phyloP scores from a whole-genome alignment of 2,113 vertebrate species.

The Origma solitaria region DNA sequence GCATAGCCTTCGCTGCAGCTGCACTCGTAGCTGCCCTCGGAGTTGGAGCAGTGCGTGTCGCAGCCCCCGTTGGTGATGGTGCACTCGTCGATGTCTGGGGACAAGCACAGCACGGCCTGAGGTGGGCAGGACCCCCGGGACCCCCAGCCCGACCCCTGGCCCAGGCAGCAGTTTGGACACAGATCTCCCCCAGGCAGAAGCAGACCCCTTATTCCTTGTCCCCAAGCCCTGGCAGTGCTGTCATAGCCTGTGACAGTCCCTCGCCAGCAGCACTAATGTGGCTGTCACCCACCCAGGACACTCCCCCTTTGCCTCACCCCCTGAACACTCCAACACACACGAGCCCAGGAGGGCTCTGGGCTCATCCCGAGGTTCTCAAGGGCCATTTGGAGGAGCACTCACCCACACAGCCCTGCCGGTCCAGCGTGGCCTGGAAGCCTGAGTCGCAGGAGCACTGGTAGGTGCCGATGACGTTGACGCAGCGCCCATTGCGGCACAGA shows the following conservation, averaged over 20 bases:
- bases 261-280: rapidly evolving
- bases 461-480: conserved; percentile 86
- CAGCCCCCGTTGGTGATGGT: conserved; percentile 88
- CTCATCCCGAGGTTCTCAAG: rapidly evolving
- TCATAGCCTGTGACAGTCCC: background rate
- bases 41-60: conserved; percentile 87
- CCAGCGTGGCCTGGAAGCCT: conserved; percentile 83
- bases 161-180: background rate
- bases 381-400: background rate
- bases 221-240: background rate
- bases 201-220: background rate
- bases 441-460: conserved; percentile 88
- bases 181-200: background rate
- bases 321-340: rapidly evolving
- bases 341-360: background rate
- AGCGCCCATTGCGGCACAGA: conserved; percentile 85
- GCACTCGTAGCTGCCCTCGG: conserved; percentile 89
- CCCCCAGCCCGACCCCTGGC: background rate
- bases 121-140: background rate
- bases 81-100: conserved; percentile 65
- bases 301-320: background rate
- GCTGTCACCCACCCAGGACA: rapidly evolving
- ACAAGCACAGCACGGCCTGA: background rate
- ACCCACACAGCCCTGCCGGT: conserved; percentile 88
- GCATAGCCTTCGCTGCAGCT: conserved; percentile 87